Percentiles rank a stretch among this genome's conserved stretches.
Evolutionary conservation across 2,888 invertebrate species (phyloP).

Genomic region (Drosophila kanekoi): DNA sequence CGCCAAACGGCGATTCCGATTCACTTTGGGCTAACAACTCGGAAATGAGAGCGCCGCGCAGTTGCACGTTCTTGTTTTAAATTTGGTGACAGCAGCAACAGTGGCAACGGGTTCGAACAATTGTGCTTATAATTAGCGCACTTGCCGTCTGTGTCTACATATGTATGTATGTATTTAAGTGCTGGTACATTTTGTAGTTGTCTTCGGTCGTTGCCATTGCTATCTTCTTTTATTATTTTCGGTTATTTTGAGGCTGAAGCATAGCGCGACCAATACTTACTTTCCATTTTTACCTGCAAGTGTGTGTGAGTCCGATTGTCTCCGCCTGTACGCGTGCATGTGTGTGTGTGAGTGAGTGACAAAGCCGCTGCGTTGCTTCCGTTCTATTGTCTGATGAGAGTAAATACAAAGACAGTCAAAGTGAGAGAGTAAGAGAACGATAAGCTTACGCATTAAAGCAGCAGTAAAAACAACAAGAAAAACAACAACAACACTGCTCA

Average conservation of each 20-base stretch:
- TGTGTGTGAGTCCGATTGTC: slow-evolving; percentile 39
- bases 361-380: slow-evolving; percentile 70
- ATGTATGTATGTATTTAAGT: slow-evolving; percentile 13
- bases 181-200: slow-evolving; percentile 43
- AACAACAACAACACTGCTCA: slow-evolving; percentile 39
- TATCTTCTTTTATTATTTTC: slow-evolving; percentile 69
- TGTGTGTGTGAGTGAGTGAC: slow-evolving; percentile 55
- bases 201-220: slow-evolving; percentile 75
- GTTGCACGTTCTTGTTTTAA: slow-evolving; percentile 52
- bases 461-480: slow-evolving; percentile 26
- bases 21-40: slow-evolving; percentile 34
- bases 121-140: slow-evolving; percentile 74
- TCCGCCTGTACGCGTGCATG: slow-evolving; percentile 13
- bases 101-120: slow-evolving; percentile 28
- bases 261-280: slow-evolving; percentile 54
- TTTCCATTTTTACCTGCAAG: slow-evolving; percentile 76
- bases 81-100: slow-evolving; percentile 58
- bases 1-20: slow-evolving; percentile 41
- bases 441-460: slow-evolving; percentile 61
- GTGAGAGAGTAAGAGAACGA: slow-evolving; percentile 11
- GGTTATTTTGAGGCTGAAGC: slow-evolving; percentile 59
- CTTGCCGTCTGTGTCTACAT: slow-evolving; percentile 30
- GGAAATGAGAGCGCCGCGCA: slow-evolving; percentile 63
- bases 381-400: slow-evolving; percentile 71
- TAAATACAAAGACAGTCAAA: slow-evolving; percentile 26